Percentiles rank a stretch among this genome's conserved stretches.
phyloP scores from a whole-genome alignment of 2,888 invertebrate genomes.

The Endomychus coccineus region DNA sequence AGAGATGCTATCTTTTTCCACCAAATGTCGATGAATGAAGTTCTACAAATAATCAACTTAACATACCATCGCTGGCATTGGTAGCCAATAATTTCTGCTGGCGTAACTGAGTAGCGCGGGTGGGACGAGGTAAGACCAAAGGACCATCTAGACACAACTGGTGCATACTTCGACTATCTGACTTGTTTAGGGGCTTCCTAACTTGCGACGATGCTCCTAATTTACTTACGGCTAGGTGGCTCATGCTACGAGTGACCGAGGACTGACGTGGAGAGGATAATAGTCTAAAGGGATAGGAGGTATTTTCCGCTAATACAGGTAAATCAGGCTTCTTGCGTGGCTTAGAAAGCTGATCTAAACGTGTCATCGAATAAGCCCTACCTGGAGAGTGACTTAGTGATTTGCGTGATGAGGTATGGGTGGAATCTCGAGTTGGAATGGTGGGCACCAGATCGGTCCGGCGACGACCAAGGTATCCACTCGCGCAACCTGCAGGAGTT shows the following conservation, averaged over 20 bases:
- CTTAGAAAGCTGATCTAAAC: constrained; percentile 77
- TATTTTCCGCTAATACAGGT: constrained; percentile 38
- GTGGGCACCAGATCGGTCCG: constrained; percentile 89
- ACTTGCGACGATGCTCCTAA: constrained; percentile 41
- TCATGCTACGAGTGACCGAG: constrained; percentile 64
- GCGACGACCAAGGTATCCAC: constrained; percentile 65
- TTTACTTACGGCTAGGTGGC: constrained; percentile 54
- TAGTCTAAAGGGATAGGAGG: constrained; percentile 33
- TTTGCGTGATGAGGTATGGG: constrained; percentile 47
- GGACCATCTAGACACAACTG: constrained; percentile 37
- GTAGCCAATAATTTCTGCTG: constrained; percentile 40
- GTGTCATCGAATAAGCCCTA: constrained; percentile 91
- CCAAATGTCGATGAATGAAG: too few relatives aligned
- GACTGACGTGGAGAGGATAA: constrained; percentile 36
- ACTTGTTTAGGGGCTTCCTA: constrained; percentile 38
- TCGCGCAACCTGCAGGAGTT: constrained; percentile 59
- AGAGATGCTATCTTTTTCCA: too few relatives aligned
- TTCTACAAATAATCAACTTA: constrained; percentile 1
- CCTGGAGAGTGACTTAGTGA: constrained; percentile 53
- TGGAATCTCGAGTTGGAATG: constrained; percentile 64
- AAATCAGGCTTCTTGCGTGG: constrained; percentile 52
- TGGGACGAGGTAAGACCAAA: constrained; percentile 36
- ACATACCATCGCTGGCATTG: constrained; percentile 41
- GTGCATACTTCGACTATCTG: constrained; percentile 44
- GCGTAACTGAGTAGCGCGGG: constrained; percentile 41